Base-by-base conservation (phyloP, 2,888 invertebrate genomes). In the Hecatera dysodea region DNA sequence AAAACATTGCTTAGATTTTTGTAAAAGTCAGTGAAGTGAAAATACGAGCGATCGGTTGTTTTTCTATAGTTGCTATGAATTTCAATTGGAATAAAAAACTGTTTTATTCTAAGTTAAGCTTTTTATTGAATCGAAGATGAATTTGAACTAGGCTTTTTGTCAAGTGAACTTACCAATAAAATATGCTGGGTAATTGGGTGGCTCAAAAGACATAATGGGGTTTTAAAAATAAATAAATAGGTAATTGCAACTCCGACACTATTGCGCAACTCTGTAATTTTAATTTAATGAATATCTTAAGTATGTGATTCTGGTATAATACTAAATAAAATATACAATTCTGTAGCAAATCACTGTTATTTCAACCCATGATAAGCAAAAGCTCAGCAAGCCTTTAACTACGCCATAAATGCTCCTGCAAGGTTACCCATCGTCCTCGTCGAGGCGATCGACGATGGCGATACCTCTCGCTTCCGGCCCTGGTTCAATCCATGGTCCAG, bases 1-100 rank as follows among this genome's bases (percentile, higher is more conserved):
- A 22, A 24, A n/a, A 53, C 53, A 66, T 8, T 33, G 53, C 19
- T n/a, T 11, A 12, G n/a, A 19, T 36, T 67, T 39, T 27, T 3
- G 22, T 36, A 44, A 46, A 44, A 52, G 11, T 48, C 82, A 78
- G 27, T 67, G 48, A 78, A 77, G 48, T 79, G 63, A 53, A 50
- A 72, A 57, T 36, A 17, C 46, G 24, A 22, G 19, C 6, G 8
- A 0, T 11, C 17, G 27, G 2, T 1, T 15, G 24, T 46, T 29
- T 46, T 56, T 55, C 29, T 7, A 5, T 15, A 11, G n/a, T n/a
- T n/a, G n/a, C 29, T 17, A 15, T 24, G 8, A 2, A 24, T 7
- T 50, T 52, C 52, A 8, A 19, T 29, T 27, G 62, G 1, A 61
- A 59, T 15, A 27, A 24, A 44, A 9, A 19, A 15, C 5, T 27